Conservation (phyloP, 2,888 invertebrate genomes). For the Hypena proboscidalis region DNA sequence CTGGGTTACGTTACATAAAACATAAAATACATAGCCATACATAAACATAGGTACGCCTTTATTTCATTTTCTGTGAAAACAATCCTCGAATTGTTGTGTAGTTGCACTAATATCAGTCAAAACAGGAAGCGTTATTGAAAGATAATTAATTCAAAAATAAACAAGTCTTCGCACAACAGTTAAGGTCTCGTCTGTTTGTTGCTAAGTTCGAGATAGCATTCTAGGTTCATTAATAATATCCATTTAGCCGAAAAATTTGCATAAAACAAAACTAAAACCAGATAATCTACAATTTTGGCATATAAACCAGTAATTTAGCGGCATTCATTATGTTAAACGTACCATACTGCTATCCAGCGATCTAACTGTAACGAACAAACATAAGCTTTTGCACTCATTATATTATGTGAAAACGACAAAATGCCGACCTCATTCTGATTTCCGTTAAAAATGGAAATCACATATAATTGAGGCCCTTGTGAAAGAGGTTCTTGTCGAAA, state of each 20-base stretch:
- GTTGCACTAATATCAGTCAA: too few species aligned
- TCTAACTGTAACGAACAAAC: conserved; percentile 24
- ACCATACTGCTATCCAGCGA: conserved; percentile 12
- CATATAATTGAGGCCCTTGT: too few species aligned
- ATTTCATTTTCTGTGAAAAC: too few species aligned
- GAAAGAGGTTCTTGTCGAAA: too few species aligned
- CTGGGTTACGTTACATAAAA: too few species aligned
- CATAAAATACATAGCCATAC: too few species aligned
- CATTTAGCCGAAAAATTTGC: neutral
- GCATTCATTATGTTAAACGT: conserved; percentile 13
- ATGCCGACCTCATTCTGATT: conserved; percentile 32
- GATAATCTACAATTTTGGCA: conserved; percentile 14
- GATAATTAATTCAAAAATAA: too few species aligned
- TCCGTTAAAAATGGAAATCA: conserved; percentile 25
- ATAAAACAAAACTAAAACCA: conserved; percentile 1
- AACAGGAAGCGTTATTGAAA: too few species aligned
- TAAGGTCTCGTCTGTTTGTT: too few species aligned
- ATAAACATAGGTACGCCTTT: too few species aligned
- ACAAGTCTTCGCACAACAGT: too few species aligned
- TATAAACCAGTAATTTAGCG: conserved; percentile 7
- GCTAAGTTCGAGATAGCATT: conserved; percentile 1
- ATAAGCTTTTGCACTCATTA: conserved; percentile 13
- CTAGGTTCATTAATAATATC: neutral
- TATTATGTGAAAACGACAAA: conserved; percentile 23
- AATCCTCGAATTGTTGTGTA: too few species aligned